phyloP scores from a whole-genome alignment of 2,797 vertebrate genomes.

The Gobionotothen gibberifrons region DNA sequence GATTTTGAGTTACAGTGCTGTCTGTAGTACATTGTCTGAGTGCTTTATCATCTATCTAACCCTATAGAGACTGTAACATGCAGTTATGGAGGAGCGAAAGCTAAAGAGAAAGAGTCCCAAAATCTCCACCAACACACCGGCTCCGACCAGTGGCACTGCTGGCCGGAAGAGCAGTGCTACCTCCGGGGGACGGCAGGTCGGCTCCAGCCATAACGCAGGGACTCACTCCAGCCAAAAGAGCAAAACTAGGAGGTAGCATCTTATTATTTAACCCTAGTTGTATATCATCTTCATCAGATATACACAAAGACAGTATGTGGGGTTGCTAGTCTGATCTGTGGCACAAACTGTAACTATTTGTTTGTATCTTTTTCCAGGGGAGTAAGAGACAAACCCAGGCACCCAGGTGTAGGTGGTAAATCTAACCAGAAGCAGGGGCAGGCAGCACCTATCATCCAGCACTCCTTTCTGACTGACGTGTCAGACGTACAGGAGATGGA shows the following conservation, averaged over 20 bases:
- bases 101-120: conserved; percentile 92
- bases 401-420: conserved; percentile 43
- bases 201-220: conserved; percentile 84
- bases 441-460: conserved; percentile 89
- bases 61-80: conserved; percentile 55
- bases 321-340: background rate
- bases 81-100: conserved; percentile 93
- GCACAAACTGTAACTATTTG: background rate
- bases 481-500: conserved; percentile 99
- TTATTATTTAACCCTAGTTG: background rate
- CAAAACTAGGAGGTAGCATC: conserved; percentile 87
- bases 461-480: conserved; percentile 97
- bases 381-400: conserved; percentile 88
- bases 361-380: conserved; percentile 74
- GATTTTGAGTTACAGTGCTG: background rate
- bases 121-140: conserved; percentile 84
- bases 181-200: conserved; percentile 84
- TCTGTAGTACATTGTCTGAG: background rate
- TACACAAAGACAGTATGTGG: no score
- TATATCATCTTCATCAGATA: background rate
- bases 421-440: conserved; percentile 73
- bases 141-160: conserved; percentile 76
- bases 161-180: conserved; percentile 86
- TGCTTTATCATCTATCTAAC: background rate
- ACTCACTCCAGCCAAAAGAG: conserved; percentile 88